Base-by-base conservation (phyloP, 2,113 vertebrate genomes). In the Carassius auratus region DNA sequence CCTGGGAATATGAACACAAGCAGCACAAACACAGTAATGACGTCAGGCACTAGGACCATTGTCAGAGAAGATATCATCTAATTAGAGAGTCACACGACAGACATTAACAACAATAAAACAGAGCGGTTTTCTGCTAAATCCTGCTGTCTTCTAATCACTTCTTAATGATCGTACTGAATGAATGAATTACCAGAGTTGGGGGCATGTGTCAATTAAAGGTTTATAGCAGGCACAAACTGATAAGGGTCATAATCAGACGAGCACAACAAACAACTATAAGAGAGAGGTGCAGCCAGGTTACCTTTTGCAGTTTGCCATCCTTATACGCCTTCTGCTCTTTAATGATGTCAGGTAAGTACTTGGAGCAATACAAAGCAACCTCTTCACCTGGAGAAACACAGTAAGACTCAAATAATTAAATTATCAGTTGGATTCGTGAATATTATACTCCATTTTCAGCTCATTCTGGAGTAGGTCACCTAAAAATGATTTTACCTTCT, bases 291-390 rank as follows among this genome's bases (percentile, higher is more conserved):
- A 17, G 71, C 10, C 8, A 50, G 30, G 9, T 92, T 66, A 99
- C 98, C 97, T 98, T 99, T 86, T 99, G 98, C 89, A 99, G 89
- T 89, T 99, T 99, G 80, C 98, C 97, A 81, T 99, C 97, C 93
- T 98, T 97, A 88, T 99, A 99, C 1, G 97, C 95, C 87, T 96
- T 97, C 94, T 99, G 98, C 78, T 98, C 96, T 92, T 98, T 99
- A 92, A 99, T 99, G 86, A 99, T 96, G 68, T 97, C 96, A 73
- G 98, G 98, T 79, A 99, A 96, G 82, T 99, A 99, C 94, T 99
- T 99, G 90, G 98, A 98, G 95, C 98, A 99, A 89, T 99, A 99
- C 30, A 99, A 92, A 17, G 98, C 98, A 88, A 99, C 98, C 88
- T 99, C 98, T 90, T 99, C 98, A 88, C 98, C 98, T 99, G 83